These are phyloP conservation scores for Ispidina lecontei DNA, from an alignment of 2,797 vertebrate species.

Conservation along the genomic window DNA sequence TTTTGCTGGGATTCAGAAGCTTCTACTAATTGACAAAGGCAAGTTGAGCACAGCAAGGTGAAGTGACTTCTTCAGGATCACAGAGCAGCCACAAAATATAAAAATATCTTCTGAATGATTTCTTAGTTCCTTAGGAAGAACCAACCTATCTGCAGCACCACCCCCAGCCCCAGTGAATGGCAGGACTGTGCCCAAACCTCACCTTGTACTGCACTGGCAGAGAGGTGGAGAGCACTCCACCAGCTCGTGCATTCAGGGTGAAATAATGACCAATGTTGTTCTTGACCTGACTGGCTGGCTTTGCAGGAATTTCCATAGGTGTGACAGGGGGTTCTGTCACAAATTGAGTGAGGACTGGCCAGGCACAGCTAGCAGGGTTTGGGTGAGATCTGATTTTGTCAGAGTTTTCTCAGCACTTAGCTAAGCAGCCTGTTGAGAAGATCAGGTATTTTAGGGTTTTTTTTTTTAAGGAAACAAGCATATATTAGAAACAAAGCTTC, in stretches of 20 bases:
- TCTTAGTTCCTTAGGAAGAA: neutral
- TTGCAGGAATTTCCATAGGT: neutral
- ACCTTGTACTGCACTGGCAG: neutral
- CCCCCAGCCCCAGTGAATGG: neutral
- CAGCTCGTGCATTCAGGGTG: neutral
- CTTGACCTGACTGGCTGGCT: neutral
- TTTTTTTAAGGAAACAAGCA: neutral
- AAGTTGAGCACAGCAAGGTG: neutral
- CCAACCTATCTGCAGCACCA: neutral
- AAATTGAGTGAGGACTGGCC: neutral
- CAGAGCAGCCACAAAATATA: conserved; percentile 11
- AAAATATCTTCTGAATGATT: conserved; percentile 32
- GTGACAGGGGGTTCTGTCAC: neutral
- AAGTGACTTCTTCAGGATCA: neutral
- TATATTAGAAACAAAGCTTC: neutral
- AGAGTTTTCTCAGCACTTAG: neutral
- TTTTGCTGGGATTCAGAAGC: neutral
- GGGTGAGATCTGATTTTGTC: neutral
- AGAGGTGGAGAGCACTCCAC: neutral
- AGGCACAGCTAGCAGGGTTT: neutral
- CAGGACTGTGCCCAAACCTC: neutral
- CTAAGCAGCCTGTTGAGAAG: neutral
- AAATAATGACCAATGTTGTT: neutral
- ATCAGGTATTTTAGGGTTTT: neutral
- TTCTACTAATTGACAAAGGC: conserved; percentile 3